Base-by-base conservation (phyloP, 2,888 invertebrate species). In the Unio delphinus region DNA sequence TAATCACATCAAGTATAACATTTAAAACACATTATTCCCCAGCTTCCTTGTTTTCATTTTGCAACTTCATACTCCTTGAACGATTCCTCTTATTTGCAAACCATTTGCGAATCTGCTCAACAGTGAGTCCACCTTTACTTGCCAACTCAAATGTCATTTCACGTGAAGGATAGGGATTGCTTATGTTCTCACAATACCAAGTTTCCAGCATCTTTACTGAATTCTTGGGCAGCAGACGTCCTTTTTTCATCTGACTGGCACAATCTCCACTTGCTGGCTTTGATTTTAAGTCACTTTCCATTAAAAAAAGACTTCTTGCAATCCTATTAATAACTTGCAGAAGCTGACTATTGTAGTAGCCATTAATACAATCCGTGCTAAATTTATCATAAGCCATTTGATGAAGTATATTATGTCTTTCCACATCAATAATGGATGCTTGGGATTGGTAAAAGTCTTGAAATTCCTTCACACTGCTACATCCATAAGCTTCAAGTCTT, bases 81-180 rank as follows among this genome's bases (percentile, higher is more conserved):
- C 86, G 69, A 61, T 85, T 84, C 18, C 86, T 66, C 72, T 84
- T 86, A 75, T 86, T 86, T 26, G 86, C 85, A 68, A 86, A 84
- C 86, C 86, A 86, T 69, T 86, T 86, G 72, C 84, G 74, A 26
- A 86, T 83, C 68, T 86, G 86, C 67, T 77, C 78, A 26, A 80
- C 75, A 55, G 80, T 79, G 64, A 85, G 79, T 45, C 75, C 76
- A 64, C 85, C 84, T 58, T 75, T 81, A 20, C 72, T 61, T 4
- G 84, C 83, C 69, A 85, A 74, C 7, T 74, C 68, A 20, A 77
- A 71, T 30, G 83, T 80, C 54, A 76, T 75, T 68, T 82, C 82
- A 59, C 81, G 75, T 45, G 80, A 78, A 3, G 86, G 85, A 66
- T 86, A 86, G 4, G 86, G 86, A 65, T 85, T 82, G 63, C 81